These are phyloP conservation scores for Misgurnus mizolepis DNA, from an alignment of 2,113 vertebrate genomes.

Conservation along the genomic window DNA sequence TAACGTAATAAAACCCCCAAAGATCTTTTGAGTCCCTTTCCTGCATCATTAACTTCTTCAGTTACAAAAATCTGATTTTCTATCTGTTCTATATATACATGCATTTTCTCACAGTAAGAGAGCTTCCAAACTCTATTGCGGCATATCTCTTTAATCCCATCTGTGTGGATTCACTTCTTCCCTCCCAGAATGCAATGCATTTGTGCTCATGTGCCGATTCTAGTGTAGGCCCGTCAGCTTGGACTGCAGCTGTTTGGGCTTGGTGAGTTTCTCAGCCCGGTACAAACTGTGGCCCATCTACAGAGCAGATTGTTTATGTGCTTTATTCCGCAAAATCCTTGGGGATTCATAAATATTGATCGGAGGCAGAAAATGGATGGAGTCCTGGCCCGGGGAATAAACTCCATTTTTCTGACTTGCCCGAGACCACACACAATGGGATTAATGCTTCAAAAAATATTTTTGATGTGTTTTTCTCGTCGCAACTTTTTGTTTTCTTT, in stretches of 20 bases:
- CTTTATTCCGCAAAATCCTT: constrained; percentile 91
- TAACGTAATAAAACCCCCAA: constrained; percentile 20
- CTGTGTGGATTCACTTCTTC: neutral
- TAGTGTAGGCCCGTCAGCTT: constrained; percentile 44
- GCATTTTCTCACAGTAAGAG: constrained; percentile 22
- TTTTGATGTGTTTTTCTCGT: constrained; percentile 79
- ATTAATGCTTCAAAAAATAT: constrained; percentile 74
- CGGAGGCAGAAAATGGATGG: constrained; percentile 92
- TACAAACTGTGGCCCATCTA: constrained; percentile 38
- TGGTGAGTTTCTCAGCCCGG: constrained; percentile 46
- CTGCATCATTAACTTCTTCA: constrained; percentile 30
- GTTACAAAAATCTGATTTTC: constrained; percentile 22
- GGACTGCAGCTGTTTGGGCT: constrained; percentile 49
- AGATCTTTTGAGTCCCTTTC: neutral
- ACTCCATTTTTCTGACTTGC: constrained; percentile 90
- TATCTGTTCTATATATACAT: neutral
- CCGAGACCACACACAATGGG: constrained; percentile 88
- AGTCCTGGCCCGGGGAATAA: constrained; percentile 85
- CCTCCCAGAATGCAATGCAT: constrained; percentile 36
- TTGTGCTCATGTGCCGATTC: constrained; percentile 37
- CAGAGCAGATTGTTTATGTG: constrained; percentile 77
- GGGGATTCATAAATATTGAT: constrained; percentile 99
- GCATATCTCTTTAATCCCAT: neutral
- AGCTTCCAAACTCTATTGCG: neutral
- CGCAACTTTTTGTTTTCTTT: constrained; percentile 58